phyloP scores from a whole-genome alignment of 2,888 invertebrate genomes.

The Chaitophorus viminalis region DNA sequence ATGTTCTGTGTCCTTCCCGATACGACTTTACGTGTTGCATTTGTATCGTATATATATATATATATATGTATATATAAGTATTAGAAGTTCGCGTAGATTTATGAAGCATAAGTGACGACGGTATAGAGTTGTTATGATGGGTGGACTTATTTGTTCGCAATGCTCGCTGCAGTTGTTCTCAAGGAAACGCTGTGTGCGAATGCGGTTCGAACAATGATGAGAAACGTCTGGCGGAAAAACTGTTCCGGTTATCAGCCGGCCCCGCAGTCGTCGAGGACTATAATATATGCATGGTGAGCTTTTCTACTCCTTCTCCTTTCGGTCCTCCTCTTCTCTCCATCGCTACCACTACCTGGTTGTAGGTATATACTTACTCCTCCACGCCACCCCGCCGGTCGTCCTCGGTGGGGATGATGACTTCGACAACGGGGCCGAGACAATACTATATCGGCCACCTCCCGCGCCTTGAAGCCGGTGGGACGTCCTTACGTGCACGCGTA shows the following conservation, averaged over 20 bases:
- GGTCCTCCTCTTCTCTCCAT: neutral
- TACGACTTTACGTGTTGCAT: no score
- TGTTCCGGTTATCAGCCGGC: slow-evolving; percentile 22
- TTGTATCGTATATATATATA: no score
- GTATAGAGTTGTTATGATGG: no score
- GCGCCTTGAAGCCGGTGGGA: neutral
- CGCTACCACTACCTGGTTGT: neutral
- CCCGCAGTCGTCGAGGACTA: neutral
- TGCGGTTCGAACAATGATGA: neutral
- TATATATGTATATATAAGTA: no score
- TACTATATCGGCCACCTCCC: neutral
- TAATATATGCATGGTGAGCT: neutral
- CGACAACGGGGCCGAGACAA: neutral
- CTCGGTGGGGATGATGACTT: neutral
- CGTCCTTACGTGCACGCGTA: neutral
- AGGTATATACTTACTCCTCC: no score
- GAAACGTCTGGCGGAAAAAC: slow-evolving; percentile 21
- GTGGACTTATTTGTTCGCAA: no score
- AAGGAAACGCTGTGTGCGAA: neutral
- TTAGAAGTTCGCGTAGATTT: no score
- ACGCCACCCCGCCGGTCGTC: neutral
- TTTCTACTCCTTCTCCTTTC: neutral
- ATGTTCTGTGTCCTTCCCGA: no score
- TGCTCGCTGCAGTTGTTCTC: neutral
- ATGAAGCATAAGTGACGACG: no score